Conservation (phyloP, 2,797 vertebrate genomes). For the Acanthurus tractus region DNA sequence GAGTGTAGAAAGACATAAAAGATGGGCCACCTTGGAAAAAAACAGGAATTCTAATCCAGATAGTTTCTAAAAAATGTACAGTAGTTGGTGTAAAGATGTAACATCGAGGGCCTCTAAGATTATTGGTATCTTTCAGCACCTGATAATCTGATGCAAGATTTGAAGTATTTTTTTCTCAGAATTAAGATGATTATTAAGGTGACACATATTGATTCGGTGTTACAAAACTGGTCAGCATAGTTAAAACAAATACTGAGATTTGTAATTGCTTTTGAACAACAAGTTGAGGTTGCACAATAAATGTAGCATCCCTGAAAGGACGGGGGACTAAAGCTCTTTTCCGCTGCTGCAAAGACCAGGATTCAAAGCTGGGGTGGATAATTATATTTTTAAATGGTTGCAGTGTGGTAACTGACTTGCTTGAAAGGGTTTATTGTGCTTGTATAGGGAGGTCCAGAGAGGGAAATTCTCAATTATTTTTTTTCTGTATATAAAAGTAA, state of each 20-base stretch:
- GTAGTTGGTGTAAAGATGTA: too few relatives aligned
- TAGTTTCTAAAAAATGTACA: too few relatives aligned
- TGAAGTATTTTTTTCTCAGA: not conserved
- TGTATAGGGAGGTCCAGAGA: not conserved
- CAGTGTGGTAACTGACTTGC: not conserved
- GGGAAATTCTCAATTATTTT: too few relatives aligned
- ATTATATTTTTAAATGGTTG: slow-evolving; percentile 1
- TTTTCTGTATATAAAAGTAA: not conserved
- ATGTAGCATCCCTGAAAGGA: not conserved
- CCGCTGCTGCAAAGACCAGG: not conserved
- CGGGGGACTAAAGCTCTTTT: not conserved
- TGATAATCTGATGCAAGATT: not conserved
- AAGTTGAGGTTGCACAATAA: not conserved
- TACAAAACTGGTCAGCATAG: not conserved
- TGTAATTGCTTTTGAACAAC: not conserved
- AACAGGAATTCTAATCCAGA: too few relatives aligned
- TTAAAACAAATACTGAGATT: not conserved
- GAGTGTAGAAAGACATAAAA: too few relatives aligned
- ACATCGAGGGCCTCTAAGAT: too few relatives aligned
- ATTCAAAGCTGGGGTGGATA: not conserved
- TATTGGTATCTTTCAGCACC: not conserved
- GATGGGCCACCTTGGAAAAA: too few relatives aligned
- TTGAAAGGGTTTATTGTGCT: not conserved
- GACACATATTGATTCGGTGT: not conserved
- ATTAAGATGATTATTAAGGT: not conserved